Base-by-base conservation (phyloP, 2,113 vertebrate genomes). In the Callionymus lyra region DNA sequence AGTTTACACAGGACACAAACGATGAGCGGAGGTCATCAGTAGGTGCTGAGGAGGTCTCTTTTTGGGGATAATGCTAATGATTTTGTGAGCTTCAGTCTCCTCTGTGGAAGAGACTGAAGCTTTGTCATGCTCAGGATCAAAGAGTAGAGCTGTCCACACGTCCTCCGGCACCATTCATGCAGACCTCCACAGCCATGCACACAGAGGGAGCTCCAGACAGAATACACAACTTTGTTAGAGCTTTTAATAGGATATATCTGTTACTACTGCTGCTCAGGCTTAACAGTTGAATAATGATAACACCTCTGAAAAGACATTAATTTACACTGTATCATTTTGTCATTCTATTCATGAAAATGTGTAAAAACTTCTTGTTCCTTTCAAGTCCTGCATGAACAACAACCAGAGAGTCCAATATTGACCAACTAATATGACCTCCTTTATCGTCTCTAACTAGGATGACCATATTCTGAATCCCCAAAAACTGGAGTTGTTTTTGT, bases 61-160 rank as follows among this genome's bases (percentile, higher is more conserved):
- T 71, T 46, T 41, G 16, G 31, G 33, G 53, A 65, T 59, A 60
- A 50, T 67, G 52, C 27, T 56, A 43, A 65, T 53, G 65, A 38
- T 39, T 77, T 70, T 65, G 73, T 58, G 56, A 49, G 61, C 51
- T 49, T 27, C 50, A 49, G 50, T 40, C 50, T 59, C 53, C 41
- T 45, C 53, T 6, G 35, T 14, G 50, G 54, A 48, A 38, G 47
- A 41, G 62, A 53, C 68, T 66, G 43, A 57, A 56, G 53, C 65
- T 63, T 58, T 56, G 47, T 76, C 56, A 52, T 54, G 58, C 53
- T 27, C 42, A 54, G 53, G 64, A 69, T 81, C 70, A 77, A 80
- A 75, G 62, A 49, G 38, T n/a, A 10, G 37, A 27, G 33, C 32
- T 35, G 35, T 57, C 42, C 54, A 36, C 38, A 50, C 36, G 21